phyloP scores from a whole-genome alignment of 2,113 vertebrate genomes.

The Budorcas taxicolor region DNA sequence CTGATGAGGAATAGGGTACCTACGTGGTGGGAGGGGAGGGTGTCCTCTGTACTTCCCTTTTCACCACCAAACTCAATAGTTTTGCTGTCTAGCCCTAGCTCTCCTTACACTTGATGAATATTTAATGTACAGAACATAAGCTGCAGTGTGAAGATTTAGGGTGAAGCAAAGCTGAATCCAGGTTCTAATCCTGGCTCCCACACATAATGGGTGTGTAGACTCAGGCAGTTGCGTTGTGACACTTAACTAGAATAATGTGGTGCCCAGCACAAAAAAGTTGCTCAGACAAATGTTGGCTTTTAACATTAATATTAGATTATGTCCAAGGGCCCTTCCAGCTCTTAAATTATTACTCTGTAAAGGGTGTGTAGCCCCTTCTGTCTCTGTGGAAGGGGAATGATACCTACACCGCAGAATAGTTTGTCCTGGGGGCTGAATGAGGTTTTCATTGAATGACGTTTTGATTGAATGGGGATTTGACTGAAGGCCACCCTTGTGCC shows the following conservation, averaged over 20 bases:
- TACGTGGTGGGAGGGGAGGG: neutral
- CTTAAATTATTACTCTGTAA: neutral
- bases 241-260: neutral
- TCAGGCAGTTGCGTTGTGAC: neutral
- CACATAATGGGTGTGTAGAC: neutral
- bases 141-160: neutral
- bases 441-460: neutral
- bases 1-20: neutral
- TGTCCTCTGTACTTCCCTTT: neutral
- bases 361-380: neutral
- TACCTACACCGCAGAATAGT: accelerated
- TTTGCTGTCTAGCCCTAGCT: neutral
- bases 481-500: neutral
- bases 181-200: neutral
- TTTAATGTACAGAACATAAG: neutral
- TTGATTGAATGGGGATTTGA: neutral
- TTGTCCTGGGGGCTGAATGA: neutral
- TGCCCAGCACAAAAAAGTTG: neutral
- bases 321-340: neutral
- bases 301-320: neutral
- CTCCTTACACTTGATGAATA: neutral
- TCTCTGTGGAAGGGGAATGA: neutral
- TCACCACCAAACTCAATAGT: neutral
- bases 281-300: neutral
- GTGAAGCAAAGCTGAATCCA: neutral